Evolutionary conservation across 2,113 vertebrate species (phyloP).

Genomic region (Erythrolamprus reginae): DNA sequence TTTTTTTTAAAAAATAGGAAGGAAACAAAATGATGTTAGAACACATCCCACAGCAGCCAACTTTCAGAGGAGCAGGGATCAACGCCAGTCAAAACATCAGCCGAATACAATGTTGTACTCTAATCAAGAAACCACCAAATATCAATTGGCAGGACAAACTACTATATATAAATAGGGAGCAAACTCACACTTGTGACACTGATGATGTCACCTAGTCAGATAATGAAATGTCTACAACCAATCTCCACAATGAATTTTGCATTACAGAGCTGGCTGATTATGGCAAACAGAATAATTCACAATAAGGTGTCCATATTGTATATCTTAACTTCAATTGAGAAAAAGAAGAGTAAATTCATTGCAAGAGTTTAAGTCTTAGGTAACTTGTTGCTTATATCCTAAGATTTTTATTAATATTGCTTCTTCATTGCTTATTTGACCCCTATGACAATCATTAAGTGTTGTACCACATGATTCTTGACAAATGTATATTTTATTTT

Average conservation of each 20-base stretch:
- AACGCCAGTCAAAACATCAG: background rate
- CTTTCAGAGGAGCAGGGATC: background rate
- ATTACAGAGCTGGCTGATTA: constrained; percentile 5
- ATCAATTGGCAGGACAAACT: background rate
- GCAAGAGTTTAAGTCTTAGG: constrained; percentile 28
- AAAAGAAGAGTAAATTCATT: constrained; percentile 18
- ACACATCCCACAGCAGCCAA: background rate
- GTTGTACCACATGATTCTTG: no score
- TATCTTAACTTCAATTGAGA: background rate
- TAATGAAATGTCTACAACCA: background rate
- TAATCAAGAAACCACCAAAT: background rate
- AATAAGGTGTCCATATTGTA: constrained; percentile 29
- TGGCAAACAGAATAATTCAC: background rate
- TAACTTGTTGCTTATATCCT: no score
- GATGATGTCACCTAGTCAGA: background rate
- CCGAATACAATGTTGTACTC: background rate
- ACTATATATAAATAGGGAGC: background rate
- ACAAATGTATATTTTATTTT: no score
- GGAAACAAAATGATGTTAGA: background rate
- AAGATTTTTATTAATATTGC: no score
- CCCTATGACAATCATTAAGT: no score
- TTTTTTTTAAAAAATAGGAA: background rate
- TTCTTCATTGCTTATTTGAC: no score
- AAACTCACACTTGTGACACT: background rate
- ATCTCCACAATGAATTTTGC: background rate